Conservation (phyloP, 1,140 invertebrate species). For the Drosophila triauraria region DNA sequence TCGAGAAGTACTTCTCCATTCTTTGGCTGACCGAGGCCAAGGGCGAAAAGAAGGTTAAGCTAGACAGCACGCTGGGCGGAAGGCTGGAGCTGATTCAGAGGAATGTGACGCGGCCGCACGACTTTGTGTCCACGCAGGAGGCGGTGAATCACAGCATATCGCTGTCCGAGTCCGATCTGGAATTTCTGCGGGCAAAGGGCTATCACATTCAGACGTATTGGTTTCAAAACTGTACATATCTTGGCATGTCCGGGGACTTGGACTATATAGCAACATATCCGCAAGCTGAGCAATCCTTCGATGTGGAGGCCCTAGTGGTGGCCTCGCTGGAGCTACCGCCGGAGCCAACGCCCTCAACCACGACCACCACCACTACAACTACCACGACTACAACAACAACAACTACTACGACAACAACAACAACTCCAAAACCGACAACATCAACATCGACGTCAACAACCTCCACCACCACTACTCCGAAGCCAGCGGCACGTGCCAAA, state of each 20-base stretch:
- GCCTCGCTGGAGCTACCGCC: slow-evolving; percentile 88
- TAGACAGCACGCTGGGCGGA: slow-evolving; percentile 89
- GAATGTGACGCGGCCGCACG: slow-evolving; percentile 86
- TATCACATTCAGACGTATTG: slow-evolving; percentile 89
- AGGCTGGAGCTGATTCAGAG: slow-evolving; percentile 88
- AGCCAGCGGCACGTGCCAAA: slow-evolving; percentile 50
- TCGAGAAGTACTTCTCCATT: slow-evolving; percentile 83
- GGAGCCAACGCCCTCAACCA: slow-evolving; percentile 87
- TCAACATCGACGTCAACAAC: slow-evolving; percentile 45
- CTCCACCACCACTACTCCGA: slow-evolving; percentile 41
- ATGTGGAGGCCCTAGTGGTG: slow-evolving; percentile 89
- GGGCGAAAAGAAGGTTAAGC: slow-evolving; percentile 79
- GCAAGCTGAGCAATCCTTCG: slow-evolving; percentile 87
- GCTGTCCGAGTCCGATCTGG: slow-evolving; percentile 87
- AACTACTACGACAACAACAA: slow-evolving; percentile 82
- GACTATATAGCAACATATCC: slow-evolving; percentile 88
- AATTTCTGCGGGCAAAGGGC: slow-evolving; percentile 87
- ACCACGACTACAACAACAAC: slow-evolving; percentile 87
- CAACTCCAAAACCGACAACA: slow-evolving; percentile 50
- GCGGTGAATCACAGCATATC: slow-evolving; percentile 87
- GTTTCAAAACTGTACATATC: slow-evolving; percentile 91
- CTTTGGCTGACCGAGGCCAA: slow-evolving; percentile 68
- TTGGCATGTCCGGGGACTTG: slow-evolving; percentile 88
- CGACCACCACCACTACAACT: slow-evolving; percentile 86
- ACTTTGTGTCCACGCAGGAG: slow-evolving; percentile 88